Percentiles rank a stretch among this genome's conserved stretches.
phyloP scores from a whole-genome alignment of 2,888 invertebrate species.

The Idaea biselata region DNA sequence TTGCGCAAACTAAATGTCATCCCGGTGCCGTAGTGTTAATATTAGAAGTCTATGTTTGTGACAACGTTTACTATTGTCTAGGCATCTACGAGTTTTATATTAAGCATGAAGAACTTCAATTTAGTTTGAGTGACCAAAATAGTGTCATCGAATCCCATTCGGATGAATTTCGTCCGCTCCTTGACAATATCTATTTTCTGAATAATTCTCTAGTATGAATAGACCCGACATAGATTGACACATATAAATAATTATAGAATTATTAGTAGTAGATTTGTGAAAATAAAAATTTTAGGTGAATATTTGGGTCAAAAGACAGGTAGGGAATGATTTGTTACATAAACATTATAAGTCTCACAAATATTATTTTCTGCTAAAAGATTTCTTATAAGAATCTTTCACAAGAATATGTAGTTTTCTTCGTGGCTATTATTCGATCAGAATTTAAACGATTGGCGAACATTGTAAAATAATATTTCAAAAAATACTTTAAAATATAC shows the following conservation, averaged over 20 bases:
- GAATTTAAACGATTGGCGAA: no score
- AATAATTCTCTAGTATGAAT: conserved; percentile 45
- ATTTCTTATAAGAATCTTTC: no score
- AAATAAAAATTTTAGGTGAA: neutral
- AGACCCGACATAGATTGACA: conserved; percentile 7
- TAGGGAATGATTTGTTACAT: conserved; percentile 1
- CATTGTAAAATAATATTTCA: no score
- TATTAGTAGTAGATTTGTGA: neutral
- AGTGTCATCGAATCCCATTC: conserved; percentile 62
- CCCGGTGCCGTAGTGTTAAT: conserved; percentile 78
- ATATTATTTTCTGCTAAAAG: no score
- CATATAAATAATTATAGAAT: neutral
- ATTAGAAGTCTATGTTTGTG: conserved; percentile 79
- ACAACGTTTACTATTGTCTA: conserved; percentile 76
- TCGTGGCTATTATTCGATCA: no score
- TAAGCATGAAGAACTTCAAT: conserved; percentile 70
- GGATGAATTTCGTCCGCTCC: conserved; percentile 55
- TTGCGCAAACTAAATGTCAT: conserved; percentile 80
- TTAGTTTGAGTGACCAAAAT: conserved; percentile 73
- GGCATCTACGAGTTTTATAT: conserved; percentile 78
- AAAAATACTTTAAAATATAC: no score
- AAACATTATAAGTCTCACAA: neutral
- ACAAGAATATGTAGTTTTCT: no score
- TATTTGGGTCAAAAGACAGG: neutral
- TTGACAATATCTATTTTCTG: conserved; percentile 62